Conservation (phyloP, 1,140 invertebrate genomes). For the Cyclina sinensis region DNA sequence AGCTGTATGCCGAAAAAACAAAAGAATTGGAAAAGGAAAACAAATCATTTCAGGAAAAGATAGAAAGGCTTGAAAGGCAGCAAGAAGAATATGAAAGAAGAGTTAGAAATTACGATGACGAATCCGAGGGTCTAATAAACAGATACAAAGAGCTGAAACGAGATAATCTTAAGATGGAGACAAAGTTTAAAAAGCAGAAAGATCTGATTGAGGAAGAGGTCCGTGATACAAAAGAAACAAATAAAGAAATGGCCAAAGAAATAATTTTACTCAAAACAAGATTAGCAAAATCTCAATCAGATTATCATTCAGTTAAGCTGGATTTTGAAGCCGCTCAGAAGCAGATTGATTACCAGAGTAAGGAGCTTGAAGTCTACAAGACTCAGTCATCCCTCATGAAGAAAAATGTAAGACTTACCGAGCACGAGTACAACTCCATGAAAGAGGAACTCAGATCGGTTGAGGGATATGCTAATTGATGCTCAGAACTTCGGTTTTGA, state of each 20-base stretch:
- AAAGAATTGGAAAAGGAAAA: slow-evolving; percentile 34
- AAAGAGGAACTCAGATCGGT: slow-evolving; percentile 47
- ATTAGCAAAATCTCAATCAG: slow-evolving; percentile 44
- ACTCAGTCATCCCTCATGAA: slow-evolving; percentile 45
- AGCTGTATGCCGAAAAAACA: slow-evolving; percentile 49
- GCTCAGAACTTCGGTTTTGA: slow-evolving; percentile 49
- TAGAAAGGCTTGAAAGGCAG: slow-evolving; percentile 45
- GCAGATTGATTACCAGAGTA: slow-evolving; percentile 59
- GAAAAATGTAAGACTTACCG: slow-evolving; percentile 23
- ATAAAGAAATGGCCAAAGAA: slow-evolving; percentile 64
- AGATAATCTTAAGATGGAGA: slow-evolving; percentile 64
- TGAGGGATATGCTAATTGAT: slow-evolving; percentile 57
- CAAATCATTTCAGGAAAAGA: slow-evolving; percentile 22
- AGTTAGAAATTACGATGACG: slow-evolving; percentile 58
- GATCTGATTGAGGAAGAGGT: slow-evolving; percentile 56
- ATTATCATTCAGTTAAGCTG: slow-evolving; percentile 43
- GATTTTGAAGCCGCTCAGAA: slow-evolving; percentile 56
- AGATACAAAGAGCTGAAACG: slow-evolving; percentile 64
- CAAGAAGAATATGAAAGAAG: slow-evolving; percentile 58
- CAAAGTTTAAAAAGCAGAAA: slow-evolving; percentile 65
- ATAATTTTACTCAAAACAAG: slow-evolving; percentile 56
- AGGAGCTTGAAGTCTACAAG: slow-evolving; percentile 57
- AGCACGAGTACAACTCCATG: slow-evolving; percentile 45
- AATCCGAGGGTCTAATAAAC: slow-evolving; percentile 53
- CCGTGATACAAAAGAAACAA: slow-evolving; percentile 44